phyloP scores from a whole-genome alignment of 2,113 vertebrate species.

The Nipponia nippon region DNA sequence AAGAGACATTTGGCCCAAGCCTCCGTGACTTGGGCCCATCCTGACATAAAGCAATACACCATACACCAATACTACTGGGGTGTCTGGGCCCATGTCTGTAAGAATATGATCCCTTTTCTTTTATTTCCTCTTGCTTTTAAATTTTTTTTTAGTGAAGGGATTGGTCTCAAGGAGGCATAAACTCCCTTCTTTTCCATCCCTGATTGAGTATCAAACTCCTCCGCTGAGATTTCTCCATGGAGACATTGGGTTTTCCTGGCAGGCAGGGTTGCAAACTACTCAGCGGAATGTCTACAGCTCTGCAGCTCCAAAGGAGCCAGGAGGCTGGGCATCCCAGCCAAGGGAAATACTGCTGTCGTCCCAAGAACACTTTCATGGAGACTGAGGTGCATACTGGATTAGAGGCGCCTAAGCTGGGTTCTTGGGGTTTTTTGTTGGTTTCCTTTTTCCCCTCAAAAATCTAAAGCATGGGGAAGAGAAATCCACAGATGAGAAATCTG shows the following conservation, averaged over 20 bases:
- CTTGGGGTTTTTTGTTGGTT: not conserved
- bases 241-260: conserved; percentile 74
- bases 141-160: not conserved
- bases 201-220: conserved; percentile 21
- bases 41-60: not conserved
- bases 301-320: conserved; percentile 63
- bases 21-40: not conserved
- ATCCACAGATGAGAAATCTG: not conserved
- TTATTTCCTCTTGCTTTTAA: not conserved
- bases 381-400: conserved; percentile 29
- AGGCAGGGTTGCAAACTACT: conserved; percentile 57
- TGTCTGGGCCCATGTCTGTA: not conserved
- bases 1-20: not conserved
- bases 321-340: conserved; percentile 66
- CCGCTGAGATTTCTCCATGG: conserved; percentile 53
- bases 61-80: not conserved
- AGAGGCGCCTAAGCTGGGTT: not conserved
- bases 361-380: conserved; percentile 63
- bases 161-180: conserved; percentile 30
- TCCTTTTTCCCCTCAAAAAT: not conserved
- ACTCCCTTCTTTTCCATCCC: conserved; percentile 21
- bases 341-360: conserved; percentile 72
- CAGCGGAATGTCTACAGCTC: conserved; percentile 62
- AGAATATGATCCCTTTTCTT: not conserved
- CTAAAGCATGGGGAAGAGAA: not conserved